These are phyloP conservation scores for Theristicus caerulescens DNA, from an alignment of 2,113 vertebrate species.

Conservation along the genomic window DNA sequence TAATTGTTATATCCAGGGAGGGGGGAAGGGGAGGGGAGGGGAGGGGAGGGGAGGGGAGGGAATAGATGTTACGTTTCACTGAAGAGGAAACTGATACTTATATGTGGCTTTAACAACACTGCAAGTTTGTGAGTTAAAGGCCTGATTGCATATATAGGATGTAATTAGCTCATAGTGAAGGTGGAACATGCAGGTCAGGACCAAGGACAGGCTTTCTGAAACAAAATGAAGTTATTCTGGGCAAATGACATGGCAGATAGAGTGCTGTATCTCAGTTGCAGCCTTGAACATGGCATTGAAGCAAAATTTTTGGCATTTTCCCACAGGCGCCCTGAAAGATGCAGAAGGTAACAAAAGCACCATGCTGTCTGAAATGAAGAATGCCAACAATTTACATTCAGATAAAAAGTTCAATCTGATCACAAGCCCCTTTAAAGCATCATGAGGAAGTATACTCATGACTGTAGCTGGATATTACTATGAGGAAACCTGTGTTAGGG, in stretches of 20 bases:
- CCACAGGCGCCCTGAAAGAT: background rate
- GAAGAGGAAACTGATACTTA: background rate
- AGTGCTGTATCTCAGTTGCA: background rate
- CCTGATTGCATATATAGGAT: background rate
- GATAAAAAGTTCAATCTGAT: background rate
- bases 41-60: too few relatives aligned
- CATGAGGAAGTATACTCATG: background rate
- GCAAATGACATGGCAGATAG: background rate
- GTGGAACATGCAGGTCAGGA: background rate
- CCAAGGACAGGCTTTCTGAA: background rate
- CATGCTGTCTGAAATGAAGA: background rate
- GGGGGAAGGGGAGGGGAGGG: too few relatives aligned
- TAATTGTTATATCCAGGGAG: background rate
- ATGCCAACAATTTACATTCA: background rate
- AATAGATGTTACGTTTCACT: background rate
- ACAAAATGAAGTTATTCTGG: background rate
- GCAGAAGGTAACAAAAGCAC: background rate
- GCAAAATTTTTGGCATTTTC: background rate
- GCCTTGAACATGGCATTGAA: background rate
- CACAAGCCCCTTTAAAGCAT: background rate
- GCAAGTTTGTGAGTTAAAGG: background rate
- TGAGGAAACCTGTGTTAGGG: background rate
- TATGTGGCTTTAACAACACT: background rate
- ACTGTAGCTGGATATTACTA: background rate
- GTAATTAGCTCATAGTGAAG: background rate